Percentiles rank a stretch among this genome's conserved stretches.
Conservation (phyloP, 1,140 invertebrate species). For the Drosophila ananassae region DNA sequence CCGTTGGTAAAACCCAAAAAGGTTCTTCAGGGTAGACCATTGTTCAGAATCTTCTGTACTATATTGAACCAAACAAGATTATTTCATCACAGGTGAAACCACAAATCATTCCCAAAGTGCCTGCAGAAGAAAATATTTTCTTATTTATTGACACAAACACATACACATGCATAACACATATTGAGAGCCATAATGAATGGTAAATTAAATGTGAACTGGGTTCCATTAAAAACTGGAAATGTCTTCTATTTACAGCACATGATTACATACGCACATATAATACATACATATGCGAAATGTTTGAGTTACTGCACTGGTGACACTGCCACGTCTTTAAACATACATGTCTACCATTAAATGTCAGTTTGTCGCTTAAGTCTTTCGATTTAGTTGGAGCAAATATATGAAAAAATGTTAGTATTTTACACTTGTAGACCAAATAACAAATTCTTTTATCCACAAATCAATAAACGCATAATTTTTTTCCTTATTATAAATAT, state of each 20-base stretch:
- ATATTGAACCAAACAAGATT: slow-evolving; percentile 10
- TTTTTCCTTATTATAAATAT: background rate
- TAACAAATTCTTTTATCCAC: background rate
- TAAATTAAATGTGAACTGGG: slow-evolving; percentile 1
- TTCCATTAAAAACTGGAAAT: slow-evolving; percentile 6
- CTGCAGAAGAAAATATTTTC: slow-evolving; percentile 13
- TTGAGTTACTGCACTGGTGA: slow-evolving; percentile 37
- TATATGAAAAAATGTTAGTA: too few relatives aligned
- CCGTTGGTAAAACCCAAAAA: slow-evolving; percentile 79
- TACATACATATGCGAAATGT: slow-evolving; percentile 13
- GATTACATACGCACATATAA: slow-evolving; percentile 1
- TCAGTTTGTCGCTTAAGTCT: slow-evolving; percentile 36
- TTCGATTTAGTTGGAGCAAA: slow-evolving; percentile 15
- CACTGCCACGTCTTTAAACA: slow-evolving; percentile 43
- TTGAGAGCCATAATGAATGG: background rate
- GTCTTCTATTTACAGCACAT: slow-evolving; percentile 3
- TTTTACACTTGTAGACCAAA: too few relatives aligned
- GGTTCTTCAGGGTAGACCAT: slow-evolving; percentile 83
- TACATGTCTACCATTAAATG: background rate
- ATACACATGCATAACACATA: background rate
- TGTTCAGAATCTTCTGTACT: slow-evolving; percentile 40
- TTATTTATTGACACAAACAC: background rate
- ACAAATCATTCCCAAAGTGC: slow-evolving; percentile 14
- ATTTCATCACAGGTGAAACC: slow-evolving; percentile 14
- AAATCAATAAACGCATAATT: background rate